phyloP scores from a whole-genome alignment of 92 coral and sea anemone genomes.

The Palythoa grandis region DNA sequence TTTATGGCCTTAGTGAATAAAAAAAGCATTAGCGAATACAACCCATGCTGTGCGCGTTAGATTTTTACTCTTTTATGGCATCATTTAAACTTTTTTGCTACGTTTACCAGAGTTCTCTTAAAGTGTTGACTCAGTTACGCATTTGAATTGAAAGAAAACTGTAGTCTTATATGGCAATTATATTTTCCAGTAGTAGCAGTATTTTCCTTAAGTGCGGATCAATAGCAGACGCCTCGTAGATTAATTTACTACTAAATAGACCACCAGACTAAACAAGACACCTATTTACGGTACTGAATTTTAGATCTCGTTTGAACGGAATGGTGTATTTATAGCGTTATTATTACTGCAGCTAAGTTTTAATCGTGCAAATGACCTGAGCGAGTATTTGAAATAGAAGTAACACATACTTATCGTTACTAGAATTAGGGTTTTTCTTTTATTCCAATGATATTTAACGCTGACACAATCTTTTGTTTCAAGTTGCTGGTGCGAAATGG shows the following conservation, averaged over 20 bases:
- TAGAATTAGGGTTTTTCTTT: not conserved
- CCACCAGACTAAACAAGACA: not conserved
- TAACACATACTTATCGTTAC: not conserved
- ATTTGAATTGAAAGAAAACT: not conserved
- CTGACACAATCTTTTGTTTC: not conserved
- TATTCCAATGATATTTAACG: not conserved
- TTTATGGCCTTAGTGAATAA: too few relatives aligned
- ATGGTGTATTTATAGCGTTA: not conserved
- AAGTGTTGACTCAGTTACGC: not conserved
- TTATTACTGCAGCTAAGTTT: too few relatives aligned
- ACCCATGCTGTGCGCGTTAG: too few relatives aligned
- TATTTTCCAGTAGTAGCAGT: too few relatives aligned
- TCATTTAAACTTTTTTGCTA: too few relatives aligned
- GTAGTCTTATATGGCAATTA: too few relatives aligned
- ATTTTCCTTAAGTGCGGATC: not conserved
- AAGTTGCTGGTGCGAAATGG: constrained; percentile 4
- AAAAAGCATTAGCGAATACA: too few relatives aligned
- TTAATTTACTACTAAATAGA: not conserved
- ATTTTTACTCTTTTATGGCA: too few relatives aligned
- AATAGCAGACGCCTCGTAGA: not conserved
- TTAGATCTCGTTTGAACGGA: not conserved
- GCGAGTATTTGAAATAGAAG: too few relatives aligned
- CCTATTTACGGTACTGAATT: not conserved
- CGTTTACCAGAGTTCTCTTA: not conserved
- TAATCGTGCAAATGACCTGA: not conserved